A percentile compares a stretch with the other conserved stretches of the same genome.
These are phyloP conservation scores for Pampusana beccarii DNA, from an alignment of 2,113 vertebrate genomes.

Conservation along the genomic window DNA sequence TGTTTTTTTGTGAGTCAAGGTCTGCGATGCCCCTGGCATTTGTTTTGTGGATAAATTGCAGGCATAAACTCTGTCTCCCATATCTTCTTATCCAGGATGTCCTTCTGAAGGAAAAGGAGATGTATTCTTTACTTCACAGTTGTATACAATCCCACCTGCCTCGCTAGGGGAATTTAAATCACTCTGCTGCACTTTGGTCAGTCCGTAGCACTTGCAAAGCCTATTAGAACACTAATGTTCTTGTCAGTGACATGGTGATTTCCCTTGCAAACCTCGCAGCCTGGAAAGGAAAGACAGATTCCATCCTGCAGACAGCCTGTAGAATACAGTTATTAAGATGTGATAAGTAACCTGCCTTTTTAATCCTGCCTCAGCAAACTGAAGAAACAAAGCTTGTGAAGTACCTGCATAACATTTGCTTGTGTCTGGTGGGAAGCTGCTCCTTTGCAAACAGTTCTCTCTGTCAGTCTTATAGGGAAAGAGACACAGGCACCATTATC, in stretches of 20 bases:
- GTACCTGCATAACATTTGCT: neutral
- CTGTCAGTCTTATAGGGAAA: neutral
- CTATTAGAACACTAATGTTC: conserved; percentile 31
- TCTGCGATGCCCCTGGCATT: conserved; percentile 39
- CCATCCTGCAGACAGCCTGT: neutral
- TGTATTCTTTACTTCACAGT: conserved; percentile 1
- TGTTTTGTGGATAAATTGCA: conserved; percentile 57
- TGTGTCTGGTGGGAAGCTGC: neutral
- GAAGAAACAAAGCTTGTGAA: neutral
- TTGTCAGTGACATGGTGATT: conserved; percentile 36
- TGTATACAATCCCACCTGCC: neutral
- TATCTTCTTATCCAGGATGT: conserved; percentile 44
- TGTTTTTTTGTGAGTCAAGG: conserved; percentile 49
- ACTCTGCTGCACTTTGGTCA: conserved; percentile 1
- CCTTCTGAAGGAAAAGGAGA: conserved; percentile 54
- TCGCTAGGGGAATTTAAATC: conserved; percentile 36
- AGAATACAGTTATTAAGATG: neutral
- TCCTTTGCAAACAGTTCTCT: neutral
- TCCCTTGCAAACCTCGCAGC: conserved; percentile 20
- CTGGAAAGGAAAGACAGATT: neutral
- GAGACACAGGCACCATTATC: neutral
- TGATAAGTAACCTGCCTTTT: neutral
- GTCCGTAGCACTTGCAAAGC: conserved; percentile 24
- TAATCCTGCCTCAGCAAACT: neutral
- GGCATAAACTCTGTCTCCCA: neutral